Percentiles rank a stretch among this genome's conserved stretches.
phyloP scores from a whole-genome alignment of 2,113 vertebrate species.

The Myiozetetes cayanensis region DNA sequence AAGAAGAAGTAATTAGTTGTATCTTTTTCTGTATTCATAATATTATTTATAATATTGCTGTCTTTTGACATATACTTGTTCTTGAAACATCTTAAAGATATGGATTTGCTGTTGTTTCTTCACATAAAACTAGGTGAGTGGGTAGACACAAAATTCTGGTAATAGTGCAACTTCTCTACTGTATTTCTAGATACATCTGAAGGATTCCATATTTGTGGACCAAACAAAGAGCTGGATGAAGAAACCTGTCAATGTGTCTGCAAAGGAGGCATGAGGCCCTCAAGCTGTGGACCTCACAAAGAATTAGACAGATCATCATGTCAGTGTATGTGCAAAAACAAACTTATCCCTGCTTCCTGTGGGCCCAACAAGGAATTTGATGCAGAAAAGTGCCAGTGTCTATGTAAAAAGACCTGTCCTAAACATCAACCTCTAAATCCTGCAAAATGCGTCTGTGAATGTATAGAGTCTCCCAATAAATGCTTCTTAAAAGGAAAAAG shows the following conservation, averaged over 20 bases:
- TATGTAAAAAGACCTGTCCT: conserved; percentile 86
- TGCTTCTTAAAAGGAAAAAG: conserved; percentile 91
- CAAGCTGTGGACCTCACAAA: conserved; percentile 82
- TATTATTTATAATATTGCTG: not conserved
- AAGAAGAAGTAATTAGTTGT: not conserved
- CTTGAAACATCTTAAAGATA: not conserved
- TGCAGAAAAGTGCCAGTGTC: conserved; percentile 87
- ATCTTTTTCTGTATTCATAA: not conserved
- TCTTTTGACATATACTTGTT: not conserved
- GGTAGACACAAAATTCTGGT: not conserved
- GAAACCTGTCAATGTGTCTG: conserved; percentile 93
- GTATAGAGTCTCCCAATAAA: conserved; percentile 89
- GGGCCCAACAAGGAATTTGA: conserved; percentile 84
- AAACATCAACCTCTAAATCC: conserved; percentile 88
- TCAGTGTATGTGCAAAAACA: conserved; percentile 87
- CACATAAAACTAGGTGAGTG: not conserved
- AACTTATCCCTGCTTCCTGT: conserved; percentile 73
- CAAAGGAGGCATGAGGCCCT: conserved; percentile 67
- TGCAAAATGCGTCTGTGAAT: conserved; percentile 89
- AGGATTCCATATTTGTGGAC: conserved; percentile 81
- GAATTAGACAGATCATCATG: conserved; percentile 86
- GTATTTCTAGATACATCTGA: conserved; percentile 72
- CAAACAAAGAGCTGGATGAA: conserved; percentile 88
- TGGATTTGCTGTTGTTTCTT: not conserved
- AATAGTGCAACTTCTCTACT: not conserved